Base-by-base conservation (phyloP, 2,797 vertebrate species). In the Clarias platycephalus region DNA sequence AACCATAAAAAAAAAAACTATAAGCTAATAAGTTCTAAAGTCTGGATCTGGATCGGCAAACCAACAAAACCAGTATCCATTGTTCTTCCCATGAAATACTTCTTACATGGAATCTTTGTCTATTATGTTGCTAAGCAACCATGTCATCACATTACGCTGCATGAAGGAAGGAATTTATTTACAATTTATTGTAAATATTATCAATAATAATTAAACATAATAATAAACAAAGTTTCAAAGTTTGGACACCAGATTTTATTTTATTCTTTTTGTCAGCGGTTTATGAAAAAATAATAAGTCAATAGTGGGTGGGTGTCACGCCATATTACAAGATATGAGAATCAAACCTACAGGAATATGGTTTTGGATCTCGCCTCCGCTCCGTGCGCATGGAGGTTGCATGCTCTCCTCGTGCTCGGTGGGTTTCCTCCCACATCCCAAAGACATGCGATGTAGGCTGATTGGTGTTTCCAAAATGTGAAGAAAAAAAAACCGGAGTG, bases 61-160 rank as follows among this genome's bases (percentile, higher is more conserved):
- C n/a, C 49, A 20, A 12, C 28, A 55, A 34, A 76, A 34, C 26
- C 44, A 72, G 64, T 55, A 80, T 22, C 58, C 4, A 16, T 49
- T 16, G 28, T 79, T 84, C 66, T 62, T 34, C 66, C 40, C 55
- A 20, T 28, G 49, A 12, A 55, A 28, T 57, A 34, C n/a, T 10
- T 55, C 53, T 13, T 53, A 53, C 49, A 49, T 13, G 49, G 44
- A 28, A 55, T 55, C 7, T 53, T 74, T 55, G 7, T 26, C n/a
- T 2, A 9, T 55, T 75, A 55, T 28, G 71, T 75, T 75, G 7
- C 71, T 55, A 75, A 75, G 49, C 72, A 75, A 75, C 49, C 49
- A 20, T 13, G 1, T 28, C 49, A 75, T 31, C 55, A 34, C 18
- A 31, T 18, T 31, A 55, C 7, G 5, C 26, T 66, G 26, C 12